A percentile compares a stretch with the other conserved stretches of the same genome.
Evolutionary conservation across 1,140 invertebrate genomes (phyloP).

Genomic region (Camponotus floridanus): DNA sequence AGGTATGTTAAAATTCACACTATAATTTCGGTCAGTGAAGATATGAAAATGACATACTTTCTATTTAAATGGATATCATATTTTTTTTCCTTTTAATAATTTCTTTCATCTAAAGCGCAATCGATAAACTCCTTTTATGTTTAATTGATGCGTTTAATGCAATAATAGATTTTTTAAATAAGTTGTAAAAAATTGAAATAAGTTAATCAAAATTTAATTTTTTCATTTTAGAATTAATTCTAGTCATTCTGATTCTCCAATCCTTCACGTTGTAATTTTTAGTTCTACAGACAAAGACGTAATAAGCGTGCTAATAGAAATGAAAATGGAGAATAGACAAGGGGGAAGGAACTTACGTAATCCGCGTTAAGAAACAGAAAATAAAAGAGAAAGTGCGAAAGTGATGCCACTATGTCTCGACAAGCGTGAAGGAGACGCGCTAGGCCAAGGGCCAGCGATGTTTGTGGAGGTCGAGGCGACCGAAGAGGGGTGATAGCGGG

Average conservation of each 20-base stretch:
- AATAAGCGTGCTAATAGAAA: conserved; percentile 12
- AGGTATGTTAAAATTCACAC: conserved; percentile 53
- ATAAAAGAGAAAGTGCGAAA: conserved; percentile 56
- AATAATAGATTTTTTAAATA: background rate
- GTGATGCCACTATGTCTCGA: conserved; percentile 15
- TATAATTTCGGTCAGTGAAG: conserved; percentile 47
- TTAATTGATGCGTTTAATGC: background rate
- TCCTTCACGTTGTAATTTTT: background rate
- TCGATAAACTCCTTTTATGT: background rate
- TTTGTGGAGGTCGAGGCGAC: conserved; percentile 64
- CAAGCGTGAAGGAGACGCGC: conserved; percentile 59
- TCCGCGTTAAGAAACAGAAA: conserved; percentile 62
- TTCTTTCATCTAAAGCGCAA: background rate
- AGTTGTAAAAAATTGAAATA: background rate
- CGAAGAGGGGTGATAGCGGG: conserved; percentile 69
- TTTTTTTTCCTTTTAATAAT: background rate
- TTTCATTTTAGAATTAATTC: background rate
- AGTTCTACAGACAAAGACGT: conserved; percentile 1
- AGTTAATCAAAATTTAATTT: background rate
- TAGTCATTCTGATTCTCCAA: background rate
- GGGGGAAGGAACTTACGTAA: conserved; percentile 11
- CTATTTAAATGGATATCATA: conserved; percentile 45
- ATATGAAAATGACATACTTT: conserved; percentile 47
- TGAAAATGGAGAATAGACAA: conserved; percentile 30
- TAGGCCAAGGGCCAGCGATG: conserved; percentile 60